phyloP scores from a whole-genome alignment of 1,140 invertebrate species.

The Mesaphorura yosii region DNA sequence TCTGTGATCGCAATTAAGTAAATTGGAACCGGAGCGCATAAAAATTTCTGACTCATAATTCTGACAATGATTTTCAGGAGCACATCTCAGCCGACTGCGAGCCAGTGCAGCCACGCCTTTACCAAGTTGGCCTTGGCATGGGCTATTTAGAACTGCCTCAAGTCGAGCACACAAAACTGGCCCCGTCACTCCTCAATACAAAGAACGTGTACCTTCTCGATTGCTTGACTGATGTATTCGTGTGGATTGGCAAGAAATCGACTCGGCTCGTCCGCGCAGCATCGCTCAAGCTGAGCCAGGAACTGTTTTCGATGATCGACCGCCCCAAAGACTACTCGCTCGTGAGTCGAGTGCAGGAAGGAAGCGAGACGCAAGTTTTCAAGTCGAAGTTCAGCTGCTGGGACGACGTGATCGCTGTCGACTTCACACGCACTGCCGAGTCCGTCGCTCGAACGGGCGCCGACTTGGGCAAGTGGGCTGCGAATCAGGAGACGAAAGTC shows the following conservation, averaged over 20 bases:
- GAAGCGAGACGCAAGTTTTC: slow-evolving; percentile 70
- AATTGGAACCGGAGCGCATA: background rate
- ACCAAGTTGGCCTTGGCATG: slow-evolving; percentile 92
- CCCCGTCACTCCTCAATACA: slow-evolving; percentile 66
- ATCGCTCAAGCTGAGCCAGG: slow-evolving; percentile 87
- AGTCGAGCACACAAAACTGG: slow-evolving; percentile 66
- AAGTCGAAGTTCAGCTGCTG: slow-evolving; percentile 95
- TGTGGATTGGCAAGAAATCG: slow-evolving; percentile 99
- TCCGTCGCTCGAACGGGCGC: slow-evolving; percentile 92
- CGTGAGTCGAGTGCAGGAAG: slow-evolving; percentile 78
- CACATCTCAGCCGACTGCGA: slow-evolving; percentile 67
- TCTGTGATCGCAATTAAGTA: background rate
- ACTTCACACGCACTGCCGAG: slow-evolving; percentile 95
- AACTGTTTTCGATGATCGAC: slow-evolving; percentile 81
- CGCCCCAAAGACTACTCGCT: slow-evolving; percentile 74
- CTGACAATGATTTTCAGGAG: slow-evolving; percentile 45
- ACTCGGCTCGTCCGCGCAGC: slow-evolving; percentile 89
- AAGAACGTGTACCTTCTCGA: slow-evolving; percentile 97
- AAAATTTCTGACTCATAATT: background rate
- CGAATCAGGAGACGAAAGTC: slow-evolving; percentile 74
- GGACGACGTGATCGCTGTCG: slow-evolving; percentile 98
- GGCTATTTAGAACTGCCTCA: slow-evolving; percentile 97
- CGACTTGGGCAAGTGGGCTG: slow-evolving; percentile 86
- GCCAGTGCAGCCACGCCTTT: slow-evolving; percentile 67
- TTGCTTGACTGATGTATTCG: slow-evolving; percentile 90